Evolutionary conservation across 2,113 vertebrate genomes (phyloP).

Genomic region (Pelusios castaneus): DNA sequence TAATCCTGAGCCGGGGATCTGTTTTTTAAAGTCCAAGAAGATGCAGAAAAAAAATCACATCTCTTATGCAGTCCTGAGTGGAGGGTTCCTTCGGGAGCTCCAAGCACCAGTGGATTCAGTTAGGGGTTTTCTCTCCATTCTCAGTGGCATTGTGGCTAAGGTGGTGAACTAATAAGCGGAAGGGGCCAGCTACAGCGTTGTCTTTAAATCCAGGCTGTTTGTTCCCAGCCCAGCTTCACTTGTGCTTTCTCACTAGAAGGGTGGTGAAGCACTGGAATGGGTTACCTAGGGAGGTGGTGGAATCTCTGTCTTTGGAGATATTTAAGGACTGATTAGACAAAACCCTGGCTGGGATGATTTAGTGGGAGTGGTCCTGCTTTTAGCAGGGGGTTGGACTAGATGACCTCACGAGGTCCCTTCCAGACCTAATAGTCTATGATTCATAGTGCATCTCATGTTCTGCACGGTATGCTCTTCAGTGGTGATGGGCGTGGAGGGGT

Average conservation of each 20-base stretch:
- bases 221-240: no score
- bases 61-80: not conserved
- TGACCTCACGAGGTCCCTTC: no score
- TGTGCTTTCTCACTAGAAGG: no score
- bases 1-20: not conserved
- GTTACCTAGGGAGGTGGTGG: no score
- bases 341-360: no score
- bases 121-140: not conserved
- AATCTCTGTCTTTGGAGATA: no score
- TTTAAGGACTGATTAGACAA: no score
- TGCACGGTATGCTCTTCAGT: not conserved
- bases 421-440: no score
- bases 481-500: not conserved
- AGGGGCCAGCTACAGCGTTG: not conserved
- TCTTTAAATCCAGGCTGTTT: not conserved
- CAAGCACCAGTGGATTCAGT: not conserved
- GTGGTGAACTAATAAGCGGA: not conserved
- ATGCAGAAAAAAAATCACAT: not conserved
- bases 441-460: not conserved
- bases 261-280: no score
- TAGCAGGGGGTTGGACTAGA: no score
- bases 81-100: not conserved
- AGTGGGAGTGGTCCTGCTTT: no score
- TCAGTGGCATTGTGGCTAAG: not conserved
- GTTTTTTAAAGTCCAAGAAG: not conserved